Base-by-base conservation (phyloP, 2,888 invertebrate species). In the Drosophila pseudotakahashii region DNA sequence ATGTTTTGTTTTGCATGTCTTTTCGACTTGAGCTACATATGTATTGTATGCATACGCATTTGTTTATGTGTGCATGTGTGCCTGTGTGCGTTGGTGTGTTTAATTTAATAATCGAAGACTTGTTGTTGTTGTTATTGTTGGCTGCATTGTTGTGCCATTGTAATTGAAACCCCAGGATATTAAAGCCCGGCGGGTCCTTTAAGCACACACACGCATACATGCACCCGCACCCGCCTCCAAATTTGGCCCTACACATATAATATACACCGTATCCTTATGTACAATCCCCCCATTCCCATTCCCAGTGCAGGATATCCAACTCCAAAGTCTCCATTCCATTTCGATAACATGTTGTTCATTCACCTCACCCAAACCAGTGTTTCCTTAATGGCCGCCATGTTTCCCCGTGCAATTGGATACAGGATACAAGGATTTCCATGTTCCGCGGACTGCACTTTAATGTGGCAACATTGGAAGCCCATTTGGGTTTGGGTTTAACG, bases 331-430 rank as follows among this genome's bases (percentile, higher is more conserved):
- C 60, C 44, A 11, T 13, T 37, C 45, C 45, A 39, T 74, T 82
- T 69, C 84, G 79, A 82, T 82, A 82, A 80, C 78, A 75, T 75
- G 78, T 86, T 82, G 87, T 86, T 78, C 87, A 82, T 83, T 82
- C 87, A 82, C 87, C 81, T 83, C 83, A 50, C 73, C 67, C 69
- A 63, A 37, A 54, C 72, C 68, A 51, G 48, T 44, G 45, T 48
- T 42, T 51, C 50, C 51, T 32, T 54, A 44, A 64, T 68, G 61
- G 78, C 73, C 73, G 69, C 69, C 70, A 69, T 85, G 68, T 79
- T 81, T 75, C 60, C 62, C 66, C 66, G 66, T 79, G 73, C 81
- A 76, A 81, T 69, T 66, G 71, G 48, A 32, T 32, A 32, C 16
- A 32, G 30, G 32, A 32, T 16, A 11, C 30, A 47, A 16, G 32